phyloP scores from a whole-genome alignment of 2,113 vertebrate genomes.

The Rana temporaria region DNA sequence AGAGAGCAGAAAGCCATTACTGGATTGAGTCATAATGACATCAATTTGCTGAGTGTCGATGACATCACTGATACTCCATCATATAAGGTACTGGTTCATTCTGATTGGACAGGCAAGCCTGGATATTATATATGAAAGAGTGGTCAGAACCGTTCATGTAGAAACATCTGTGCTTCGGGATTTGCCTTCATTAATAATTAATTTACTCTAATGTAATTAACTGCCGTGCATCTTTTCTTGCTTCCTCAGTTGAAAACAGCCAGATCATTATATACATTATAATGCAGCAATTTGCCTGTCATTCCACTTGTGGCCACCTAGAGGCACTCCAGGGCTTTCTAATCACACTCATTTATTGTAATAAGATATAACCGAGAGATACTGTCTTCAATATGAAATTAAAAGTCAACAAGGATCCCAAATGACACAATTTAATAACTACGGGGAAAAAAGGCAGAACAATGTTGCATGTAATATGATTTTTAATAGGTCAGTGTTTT shows the following conservation, averaged over 20 bases:
- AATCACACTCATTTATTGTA: conserved; percentile 51
- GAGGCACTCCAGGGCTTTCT: conserved; percentile 76
- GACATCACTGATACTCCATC: too few species aligned
- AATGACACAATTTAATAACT: too few species aligned
- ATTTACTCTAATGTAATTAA: not conserved
- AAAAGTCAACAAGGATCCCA: not conserved
- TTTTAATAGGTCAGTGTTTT: too few species aligned
- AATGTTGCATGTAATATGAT: not conserved
- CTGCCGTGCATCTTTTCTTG: not conserved
- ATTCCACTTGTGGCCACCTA: conserved; percentile 71
- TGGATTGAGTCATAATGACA: too few species aligned
- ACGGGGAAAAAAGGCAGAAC: not conserved
- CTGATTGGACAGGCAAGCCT: too few species aligned
- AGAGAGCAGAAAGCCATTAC: too few species aligned
- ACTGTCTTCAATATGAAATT: not conserved
- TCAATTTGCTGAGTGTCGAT: too few species aligned
- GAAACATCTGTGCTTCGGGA: not conserved
- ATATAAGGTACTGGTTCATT: too few species aligned
- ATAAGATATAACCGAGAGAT: conserved; percentile 26
- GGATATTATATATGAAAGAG: too few species aligned
- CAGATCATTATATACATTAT: conserved; percentile 6
- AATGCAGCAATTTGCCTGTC: conserved; percentile 60
- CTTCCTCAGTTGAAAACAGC: not conserved
- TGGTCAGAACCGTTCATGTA: not conserved
- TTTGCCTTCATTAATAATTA: conserved; percentile 37